Conservation (phyloP, 2,113 vertebrate species). For the Oryzias celebensis region DNA sequence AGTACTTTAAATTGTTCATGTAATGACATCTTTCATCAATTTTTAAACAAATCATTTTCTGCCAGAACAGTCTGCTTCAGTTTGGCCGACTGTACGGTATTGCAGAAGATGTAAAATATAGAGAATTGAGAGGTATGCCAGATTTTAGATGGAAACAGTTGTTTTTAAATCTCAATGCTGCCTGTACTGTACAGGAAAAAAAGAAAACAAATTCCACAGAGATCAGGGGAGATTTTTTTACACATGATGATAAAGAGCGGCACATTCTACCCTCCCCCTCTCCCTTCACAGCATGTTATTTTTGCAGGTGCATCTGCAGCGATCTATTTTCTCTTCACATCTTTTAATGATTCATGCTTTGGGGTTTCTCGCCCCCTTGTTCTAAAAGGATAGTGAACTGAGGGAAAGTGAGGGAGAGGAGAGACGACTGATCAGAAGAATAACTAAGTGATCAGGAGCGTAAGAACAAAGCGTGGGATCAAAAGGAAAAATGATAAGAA, state of each 20-base stretch:
- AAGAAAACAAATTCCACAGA: background rate
- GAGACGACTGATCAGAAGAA: slow-evolving; percentile 43
- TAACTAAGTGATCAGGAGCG: slow-evolving; percentile 31
- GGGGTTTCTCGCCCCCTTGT: slow-evolving; percentile 64
- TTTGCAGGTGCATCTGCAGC: slow-evolving; percentile 73
- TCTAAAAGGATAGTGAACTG: slow-evolving; percentile 55
- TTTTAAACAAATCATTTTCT: background rate
- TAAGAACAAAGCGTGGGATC: slow-evolving; percentile 33
- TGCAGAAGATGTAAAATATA: background rate
- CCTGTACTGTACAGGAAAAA: too few relatives aligned
- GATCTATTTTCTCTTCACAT: slow-evolving; percentile 71
- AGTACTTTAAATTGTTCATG: slow-evolving; percentile 7
- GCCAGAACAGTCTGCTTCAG: background rate
- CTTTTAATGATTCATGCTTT: slow-evolving; percentile 75
- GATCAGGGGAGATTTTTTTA: slow-evolving; percentile 39
- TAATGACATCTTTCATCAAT: background rate
- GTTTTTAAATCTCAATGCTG: too few relatives aligned
- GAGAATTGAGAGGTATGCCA: too few relatives aligned
- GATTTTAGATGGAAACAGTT: too few relatives aligned
- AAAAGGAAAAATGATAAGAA: slow-evolving; percentile 28
- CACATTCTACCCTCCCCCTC: slow-evolving; percentile 33
- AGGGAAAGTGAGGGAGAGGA: slow-evolving; percentile 3
- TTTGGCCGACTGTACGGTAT: background rate
- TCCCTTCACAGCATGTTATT: slow-evolving; percentile 48
- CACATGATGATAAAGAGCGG: slow-evolving; percentile 20